Evolutionary conservation across 2,113 vertebrate species (phyloP).

Genomic region (Cromileptes altivelis): DNA sequence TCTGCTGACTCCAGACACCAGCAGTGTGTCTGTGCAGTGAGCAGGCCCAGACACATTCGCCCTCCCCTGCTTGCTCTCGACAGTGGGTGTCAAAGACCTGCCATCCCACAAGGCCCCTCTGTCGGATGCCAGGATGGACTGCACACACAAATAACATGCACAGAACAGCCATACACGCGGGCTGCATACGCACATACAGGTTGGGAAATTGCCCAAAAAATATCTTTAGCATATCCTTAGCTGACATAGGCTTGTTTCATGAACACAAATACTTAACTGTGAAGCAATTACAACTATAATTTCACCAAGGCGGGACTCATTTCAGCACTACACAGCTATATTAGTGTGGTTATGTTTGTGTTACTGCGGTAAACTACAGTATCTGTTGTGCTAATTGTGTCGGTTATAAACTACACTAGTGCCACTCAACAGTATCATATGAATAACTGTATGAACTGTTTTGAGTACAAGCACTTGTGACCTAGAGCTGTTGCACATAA

Average conservation of each 20-base stretch:
- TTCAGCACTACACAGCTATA: no score
- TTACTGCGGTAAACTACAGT: no score
- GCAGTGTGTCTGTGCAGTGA: conserved; percentile 76
- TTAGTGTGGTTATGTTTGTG: no score
- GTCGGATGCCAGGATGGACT: conserved; percentile 71
- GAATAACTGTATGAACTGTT: not conserved
- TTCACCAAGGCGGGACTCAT: no score
- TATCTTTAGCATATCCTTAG: not conserved
- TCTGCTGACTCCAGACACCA: conserved; percentile 79
- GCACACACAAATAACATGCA: conserved; percentile 30
- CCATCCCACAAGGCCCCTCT: conserved; percentile 76
- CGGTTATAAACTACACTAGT: not conserved
- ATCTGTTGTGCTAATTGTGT: not conserved
- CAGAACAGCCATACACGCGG: conserved; percentile 15
- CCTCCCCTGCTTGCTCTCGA: conserved; percentile 70
- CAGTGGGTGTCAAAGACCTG: conserved; percentile 81
- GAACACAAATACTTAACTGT: no score
- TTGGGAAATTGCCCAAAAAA: conserved; percentile 6
- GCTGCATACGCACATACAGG: conserved; percentile 1
- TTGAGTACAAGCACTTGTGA: not conserved
- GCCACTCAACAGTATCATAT: not conserved
- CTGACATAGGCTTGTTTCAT: not conserved
- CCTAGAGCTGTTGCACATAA: not conserved
- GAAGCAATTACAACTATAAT: no score
- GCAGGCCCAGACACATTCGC: conserved; percentile 77